Percentiles rank a stretch among this genome's conserved stretches.
phyloP scores from a whole-genome alignment of 2,797 vertebrate genomes.

The Crossoptilon crossoptilon region DNA sequence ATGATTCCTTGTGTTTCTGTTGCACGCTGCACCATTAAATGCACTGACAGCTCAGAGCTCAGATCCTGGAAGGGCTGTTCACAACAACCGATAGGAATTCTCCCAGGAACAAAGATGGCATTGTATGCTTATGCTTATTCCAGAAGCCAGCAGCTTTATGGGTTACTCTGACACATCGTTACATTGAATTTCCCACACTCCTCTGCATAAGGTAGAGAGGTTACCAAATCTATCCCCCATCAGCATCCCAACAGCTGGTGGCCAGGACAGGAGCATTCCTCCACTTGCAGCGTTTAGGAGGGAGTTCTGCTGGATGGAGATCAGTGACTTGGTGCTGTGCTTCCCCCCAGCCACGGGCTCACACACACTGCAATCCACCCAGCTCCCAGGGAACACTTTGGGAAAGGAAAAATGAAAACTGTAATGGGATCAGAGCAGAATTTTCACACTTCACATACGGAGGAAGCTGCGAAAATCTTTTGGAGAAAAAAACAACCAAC shows the following conservation, averaged over 20 bases:
- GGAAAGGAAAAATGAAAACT: neutral
- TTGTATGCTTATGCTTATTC: neutral
- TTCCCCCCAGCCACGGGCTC: neutral
- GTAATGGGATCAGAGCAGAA: neutral
- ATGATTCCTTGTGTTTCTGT: neutral
- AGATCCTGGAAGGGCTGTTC: constrained; percentile 11
- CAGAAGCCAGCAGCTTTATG: constrained; percentile 9
- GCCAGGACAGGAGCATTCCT: constrained; percentile 31
- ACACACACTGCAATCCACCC: accelerated
- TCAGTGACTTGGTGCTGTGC: constrained; percentile 12
- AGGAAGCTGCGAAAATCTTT: constrained; percentile 54
- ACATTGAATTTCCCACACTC: constrained; percentile 42
- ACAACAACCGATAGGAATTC: neutral
- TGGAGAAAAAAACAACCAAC: neutral
- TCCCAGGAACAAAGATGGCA: neutral
- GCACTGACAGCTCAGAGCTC: neutral
- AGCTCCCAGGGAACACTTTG: neutral
- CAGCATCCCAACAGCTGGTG: constrained; percentile 27
- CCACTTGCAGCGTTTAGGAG: constrained; percentile 28
- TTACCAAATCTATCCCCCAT: constrained; percentile 46
- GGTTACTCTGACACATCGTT: constrained; percentile 30
- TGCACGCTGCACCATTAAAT: neutral
- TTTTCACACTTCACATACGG: neutral
- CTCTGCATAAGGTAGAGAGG: neutral
- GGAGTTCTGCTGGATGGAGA: constrained; percentile 1